Evolutionary conservation across 1,140 invertebrate genomes (phyloP).

Genomic region (Neodiprion virginianus): DNA sequence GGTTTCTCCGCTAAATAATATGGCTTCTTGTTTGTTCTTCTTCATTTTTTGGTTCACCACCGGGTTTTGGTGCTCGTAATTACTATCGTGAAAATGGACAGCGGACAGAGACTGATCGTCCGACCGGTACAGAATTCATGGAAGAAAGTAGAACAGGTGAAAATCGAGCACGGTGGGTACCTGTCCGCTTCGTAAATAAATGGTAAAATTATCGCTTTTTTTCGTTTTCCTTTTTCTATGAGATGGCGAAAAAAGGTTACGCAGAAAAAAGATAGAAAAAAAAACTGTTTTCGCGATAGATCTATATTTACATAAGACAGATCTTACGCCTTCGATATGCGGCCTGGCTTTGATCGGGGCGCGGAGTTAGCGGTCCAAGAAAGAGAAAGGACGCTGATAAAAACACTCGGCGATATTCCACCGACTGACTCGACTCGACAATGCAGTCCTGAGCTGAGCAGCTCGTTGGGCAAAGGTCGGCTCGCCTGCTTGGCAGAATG

Average conservation of each 20-base stretch:
- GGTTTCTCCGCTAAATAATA: no score
- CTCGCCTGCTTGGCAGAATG: background rate
- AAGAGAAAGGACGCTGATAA: slow-evolving; percentile 22
- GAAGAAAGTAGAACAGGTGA: no score
- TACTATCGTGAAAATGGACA: no score
- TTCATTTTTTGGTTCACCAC: no score
- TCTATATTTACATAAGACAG: background rate
- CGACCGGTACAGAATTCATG: no score
- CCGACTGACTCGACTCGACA: background rate
- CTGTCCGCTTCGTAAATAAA: no score
- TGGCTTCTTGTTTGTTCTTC: no score
- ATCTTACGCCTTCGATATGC: background rate
- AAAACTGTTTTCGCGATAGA: slow-evolving; percentile 4
- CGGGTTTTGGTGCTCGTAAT: no score
- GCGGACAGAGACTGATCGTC: no score
- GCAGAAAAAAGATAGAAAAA: background rate
- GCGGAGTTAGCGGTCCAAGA: background rate
- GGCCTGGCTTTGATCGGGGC: slow-evolving; percentile 8
- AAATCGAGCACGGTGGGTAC: no score
- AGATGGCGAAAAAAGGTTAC: no score
- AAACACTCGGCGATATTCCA: background rate
- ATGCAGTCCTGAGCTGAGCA: background rate
- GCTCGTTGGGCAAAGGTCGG: background rate
- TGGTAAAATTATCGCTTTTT: background rate
- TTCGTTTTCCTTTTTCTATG: no score